Percentiles rank a stretch among this genome's conserved stretches.
Conservation (phyloP, 1,140 invertebrate genomes). For the Armadillidium nasatum region DNA sequence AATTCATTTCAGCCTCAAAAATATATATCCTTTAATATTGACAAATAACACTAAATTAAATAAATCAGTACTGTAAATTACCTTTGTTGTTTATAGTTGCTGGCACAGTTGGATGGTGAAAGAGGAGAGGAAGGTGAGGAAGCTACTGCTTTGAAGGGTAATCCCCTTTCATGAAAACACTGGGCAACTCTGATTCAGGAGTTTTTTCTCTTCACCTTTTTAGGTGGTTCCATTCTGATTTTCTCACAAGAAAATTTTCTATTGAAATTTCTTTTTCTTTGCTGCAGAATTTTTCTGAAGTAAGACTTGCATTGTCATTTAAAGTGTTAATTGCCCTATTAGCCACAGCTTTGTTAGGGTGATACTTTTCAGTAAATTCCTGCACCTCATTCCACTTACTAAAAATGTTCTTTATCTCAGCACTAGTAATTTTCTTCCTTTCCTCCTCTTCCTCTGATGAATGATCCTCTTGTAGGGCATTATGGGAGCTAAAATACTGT, state of each 20-base stretch:
- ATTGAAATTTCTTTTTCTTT: constrained; percentile 11
- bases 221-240: background rate
- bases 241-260: background rate
- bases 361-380: background rate
- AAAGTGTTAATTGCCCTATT: constrained; percentile 17
- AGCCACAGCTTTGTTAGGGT: constrained; percentile 14
- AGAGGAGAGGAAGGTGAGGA: background rate
- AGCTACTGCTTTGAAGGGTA: constrained; percentile 24
- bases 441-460: background rate
- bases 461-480: background rate
- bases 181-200: constrained; percentile 16
- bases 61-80: background rate
- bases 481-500: too few species aligned
- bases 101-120: background rate
- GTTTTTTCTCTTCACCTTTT: background rate
- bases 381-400: background rate
- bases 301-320: constrained; percentile 22
- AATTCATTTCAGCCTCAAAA: too few species aligned
- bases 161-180: constrained; percentile 1
- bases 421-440: too few species aligned
- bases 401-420: background rate
- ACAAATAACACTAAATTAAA: background rate
- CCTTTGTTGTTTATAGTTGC: constrained; percentile 1
- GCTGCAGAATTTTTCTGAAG: constrained; percentile 29
- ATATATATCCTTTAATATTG: background rate